Evolutionary conservation across 2,113 vertebrate species (phyloP).

Genomic region (Semnornis frantzii): DNA sequence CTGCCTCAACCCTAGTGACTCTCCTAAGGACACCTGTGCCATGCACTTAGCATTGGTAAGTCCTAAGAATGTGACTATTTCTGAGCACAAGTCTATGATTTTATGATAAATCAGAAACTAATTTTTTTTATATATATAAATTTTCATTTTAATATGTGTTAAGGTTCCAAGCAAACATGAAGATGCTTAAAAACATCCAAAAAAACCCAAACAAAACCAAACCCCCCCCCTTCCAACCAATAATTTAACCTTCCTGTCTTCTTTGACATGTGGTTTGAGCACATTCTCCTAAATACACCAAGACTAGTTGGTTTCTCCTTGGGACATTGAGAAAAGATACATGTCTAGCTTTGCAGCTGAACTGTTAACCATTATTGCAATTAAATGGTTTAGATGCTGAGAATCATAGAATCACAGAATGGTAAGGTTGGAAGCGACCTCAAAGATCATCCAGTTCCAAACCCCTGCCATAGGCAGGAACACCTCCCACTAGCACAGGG

Average conservation of each 20-base stretch:
- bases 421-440: too few species aligned
- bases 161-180: neutral
- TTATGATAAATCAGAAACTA: neutral
- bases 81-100: too few species aligned
- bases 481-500: too few species aligned
- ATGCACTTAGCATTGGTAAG: too few species aligned
- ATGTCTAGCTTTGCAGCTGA: constrained; percentile 46
- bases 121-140: neutral
- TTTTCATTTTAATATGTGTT: neutral
- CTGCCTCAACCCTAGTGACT: too few species aligned
- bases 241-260: constrained; percentile 28
- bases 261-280: constrained; percentile 10
- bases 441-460: too few species aligned
- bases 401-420: neutral
- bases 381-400: constrained; percentile 8
- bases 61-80: too few species aligned
- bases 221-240: neutral
- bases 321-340: constrained; percentile 21
- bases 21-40: too few species aligned
- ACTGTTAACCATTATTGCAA: constrained; percentile 33
- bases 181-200: neutral
- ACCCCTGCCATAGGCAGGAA: too few species aligned
- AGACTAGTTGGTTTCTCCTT: constrained; percentile 28
- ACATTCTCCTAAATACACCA: neutral
- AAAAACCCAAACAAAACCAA: neutral